Percentiles rank a stretch among this genome's conserved stretches.
Conservation (phyloP, 2,888 invertebrate species). For the Agrochola litura region DNA sequence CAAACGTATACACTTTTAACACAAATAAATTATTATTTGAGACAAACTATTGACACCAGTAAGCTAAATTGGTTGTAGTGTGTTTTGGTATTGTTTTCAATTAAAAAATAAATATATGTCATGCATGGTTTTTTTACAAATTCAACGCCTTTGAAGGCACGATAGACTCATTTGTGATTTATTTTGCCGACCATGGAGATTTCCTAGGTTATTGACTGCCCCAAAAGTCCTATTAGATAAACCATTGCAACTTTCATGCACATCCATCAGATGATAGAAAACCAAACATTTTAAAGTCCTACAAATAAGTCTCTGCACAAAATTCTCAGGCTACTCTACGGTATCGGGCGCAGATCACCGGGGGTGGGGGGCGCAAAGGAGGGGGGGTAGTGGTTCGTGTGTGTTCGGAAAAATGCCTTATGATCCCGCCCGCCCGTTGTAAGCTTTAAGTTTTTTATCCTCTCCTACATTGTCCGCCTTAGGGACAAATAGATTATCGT, state of each 20-base stretch:
- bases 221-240: neutral
- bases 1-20: too few species aligned
- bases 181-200: neutral
- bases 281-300: neutral
- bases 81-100: too few species aligned
- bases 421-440: conserved; percentile 80
- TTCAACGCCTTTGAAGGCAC: too few species aligned
- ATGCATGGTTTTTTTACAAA: too few species aligned
- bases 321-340: conserved; percentile 76
- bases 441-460: conserved; percentile 81
- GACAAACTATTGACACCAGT: too few species aligned
- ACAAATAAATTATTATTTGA: too few species aligned
- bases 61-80: too few species aligned
- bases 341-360: conserved; percentile 85
- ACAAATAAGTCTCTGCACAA: conserved; percentile 67
- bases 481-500: conserved; percentile 69
- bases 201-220: fast-evolving
- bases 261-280: neutral
- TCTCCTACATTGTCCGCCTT: conserved; percentile 73
- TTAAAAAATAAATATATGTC: too few species aligned
- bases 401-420: conserved; percentile 90
- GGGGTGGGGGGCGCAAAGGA: conserved; percentile 68
- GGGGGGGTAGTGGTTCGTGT: conserved; percentile 77
- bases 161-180: too few species aligned
- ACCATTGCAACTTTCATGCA: neutral